A percentile compares a stretch with the other conserved stretches of the same genome.
phyloP scores from a whole-genome alignment of 2,797 vertebrate species.

The Coranthus polyacanthus region DNA sequence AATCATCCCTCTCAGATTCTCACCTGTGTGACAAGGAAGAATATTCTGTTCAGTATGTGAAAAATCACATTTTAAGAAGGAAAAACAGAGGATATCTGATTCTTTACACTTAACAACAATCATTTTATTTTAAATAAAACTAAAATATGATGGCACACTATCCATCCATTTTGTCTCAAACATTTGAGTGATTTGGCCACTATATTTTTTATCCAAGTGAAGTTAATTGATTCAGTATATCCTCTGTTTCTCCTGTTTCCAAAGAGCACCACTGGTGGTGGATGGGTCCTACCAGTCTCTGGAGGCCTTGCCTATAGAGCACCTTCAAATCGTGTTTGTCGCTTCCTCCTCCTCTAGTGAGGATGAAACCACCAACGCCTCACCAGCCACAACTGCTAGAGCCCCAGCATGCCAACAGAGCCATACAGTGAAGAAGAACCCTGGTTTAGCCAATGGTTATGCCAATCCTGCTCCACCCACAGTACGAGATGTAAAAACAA shows the following conservation, averaged over 20 bases:
- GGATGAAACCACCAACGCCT: conserved; percentile 55
- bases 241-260: conserved; percentile 78
- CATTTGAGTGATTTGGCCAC: conserved; percentile 29
- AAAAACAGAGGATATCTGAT: conserved; percentile 78
- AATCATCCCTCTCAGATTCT: conserved; percentile 36
- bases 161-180: conserved; percentile 4
- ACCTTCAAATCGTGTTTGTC: conserved; percentile 84
- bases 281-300: conserved; percentile 80
- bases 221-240: conserved; percentile 55
- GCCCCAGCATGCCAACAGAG: conserved; percentile 32
- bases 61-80: conserved; percentile 47
- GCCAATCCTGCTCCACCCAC: background rate
- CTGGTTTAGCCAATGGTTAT: conserved; percentile 46
- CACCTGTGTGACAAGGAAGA: conserved; percentile 24
- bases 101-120: conserved; percentile 33
- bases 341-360: conserved; percentile 81
- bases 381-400: background rate
- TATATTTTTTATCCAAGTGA: conserved; percentile 12
- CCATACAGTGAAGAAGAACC: conserved; percentile 48
- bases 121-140: conserved; percentile 4
- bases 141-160: conserved; percentile 12
- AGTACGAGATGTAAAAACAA: conserved; percentile 50
- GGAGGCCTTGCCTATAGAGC: conserved; percentile 81
- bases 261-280: conserved; percentile 74
- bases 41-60: conserved; percentile 5